Conservation (phyloP, 2,113 vertebrate species). For the Phainopepla nitens region DNA sequence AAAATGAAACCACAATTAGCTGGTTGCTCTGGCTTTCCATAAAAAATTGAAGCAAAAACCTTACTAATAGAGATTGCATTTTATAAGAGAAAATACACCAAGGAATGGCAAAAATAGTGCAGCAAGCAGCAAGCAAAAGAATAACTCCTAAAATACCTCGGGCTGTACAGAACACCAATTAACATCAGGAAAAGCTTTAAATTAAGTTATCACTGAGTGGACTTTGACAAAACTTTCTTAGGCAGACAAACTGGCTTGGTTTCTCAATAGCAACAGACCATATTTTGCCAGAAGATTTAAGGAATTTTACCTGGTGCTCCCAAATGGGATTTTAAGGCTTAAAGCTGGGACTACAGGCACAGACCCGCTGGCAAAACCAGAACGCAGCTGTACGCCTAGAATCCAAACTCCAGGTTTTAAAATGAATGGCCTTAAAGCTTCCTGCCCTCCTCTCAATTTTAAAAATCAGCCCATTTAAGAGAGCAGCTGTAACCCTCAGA, state of each 20-base stretch:
- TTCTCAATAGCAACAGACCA: background rate
- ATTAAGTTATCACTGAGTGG: background rate
- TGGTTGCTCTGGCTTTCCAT: background rate
- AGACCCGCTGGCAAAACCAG: background rate
- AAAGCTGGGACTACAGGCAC: background rate
- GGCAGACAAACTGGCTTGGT: background rate
- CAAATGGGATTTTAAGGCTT: background rate
- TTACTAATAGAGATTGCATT: background rate
- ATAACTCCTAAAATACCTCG: background rate
- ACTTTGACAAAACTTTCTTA: background rate
- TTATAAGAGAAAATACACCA: background rate
- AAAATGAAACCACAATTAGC: background rate
- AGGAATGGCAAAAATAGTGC: background rate
- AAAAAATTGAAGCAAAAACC: background rate
- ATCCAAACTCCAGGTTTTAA: background rate
- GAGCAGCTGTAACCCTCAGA: background rate
- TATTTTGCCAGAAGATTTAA: background rate
- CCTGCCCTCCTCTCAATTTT: background rate
- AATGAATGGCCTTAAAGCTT: background rate
- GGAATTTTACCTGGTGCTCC: background rate
- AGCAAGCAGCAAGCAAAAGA: background rate
- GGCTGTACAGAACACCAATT: background rate
- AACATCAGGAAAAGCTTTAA: background rate
- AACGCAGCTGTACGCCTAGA: accelerated
- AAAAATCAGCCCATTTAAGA: background rate